Evolutionary conservation across 1,140 invertebrate genomes (phyloP).

Genomic region (Adoxophyes honmai): DNA sequence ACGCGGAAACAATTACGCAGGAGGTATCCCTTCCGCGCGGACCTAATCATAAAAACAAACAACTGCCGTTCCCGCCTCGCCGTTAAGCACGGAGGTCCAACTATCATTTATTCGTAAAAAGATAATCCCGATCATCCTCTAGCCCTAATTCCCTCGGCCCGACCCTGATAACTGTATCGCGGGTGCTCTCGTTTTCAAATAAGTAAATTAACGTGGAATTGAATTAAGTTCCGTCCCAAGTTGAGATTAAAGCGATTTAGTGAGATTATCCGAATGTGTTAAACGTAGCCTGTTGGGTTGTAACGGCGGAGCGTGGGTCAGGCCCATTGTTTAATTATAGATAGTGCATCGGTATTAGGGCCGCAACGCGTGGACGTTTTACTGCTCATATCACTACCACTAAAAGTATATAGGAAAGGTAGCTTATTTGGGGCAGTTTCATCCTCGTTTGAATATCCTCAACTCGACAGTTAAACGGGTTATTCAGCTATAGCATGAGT

Average conservation of each 20-base stretch:
- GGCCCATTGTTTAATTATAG: constrained; percentile 65
- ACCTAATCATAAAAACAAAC: constrained; percentile 10
- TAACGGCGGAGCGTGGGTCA: constrained; percentile 52
- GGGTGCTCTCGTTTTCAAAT: constrained; percentile 53
- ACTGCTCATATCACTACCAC: constrained; percentile 11
- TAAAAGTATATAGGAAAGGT: background rate
- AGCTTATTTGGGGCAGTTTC: background rate
- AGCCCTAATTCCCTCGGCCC: constrained; percentile 35
- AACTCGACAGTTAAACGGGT: too few relatives aligned
- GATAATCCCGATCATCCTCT: constrained; percentile 48
- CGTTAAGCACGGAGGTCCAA: constrained; percentile 12
- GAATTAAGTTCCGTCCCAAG: constrained; percentile 62
- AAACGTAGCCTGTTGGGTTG: constrained; percentile 56
- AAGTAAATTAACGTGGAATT: constrained; percentile 65
- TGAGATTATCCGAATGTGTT: constrained; percentile 69
- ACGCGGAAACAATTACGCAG: too few relatives aligned
- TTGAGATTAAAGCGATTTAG: constrained; percentile 61
- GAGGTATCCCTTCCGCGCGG: background rate
- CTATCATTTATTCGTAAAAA: constrained; percentile 53
- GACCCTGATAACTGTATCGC: constrained; percentile 46
- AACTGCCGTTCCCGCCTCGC: background rate
- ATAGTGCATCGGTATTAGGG: constrained; percentile 47
- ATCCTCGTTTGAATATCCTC: too few relatives aligned
- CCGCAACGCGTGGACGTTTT: constrained; percentile 14
- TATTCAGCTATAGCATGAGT: too few relatives aligned